Evolutionary conservation across 2,797 vertebrate species (phyloP).

Genomic region (Myotis pilosus): DNA sequence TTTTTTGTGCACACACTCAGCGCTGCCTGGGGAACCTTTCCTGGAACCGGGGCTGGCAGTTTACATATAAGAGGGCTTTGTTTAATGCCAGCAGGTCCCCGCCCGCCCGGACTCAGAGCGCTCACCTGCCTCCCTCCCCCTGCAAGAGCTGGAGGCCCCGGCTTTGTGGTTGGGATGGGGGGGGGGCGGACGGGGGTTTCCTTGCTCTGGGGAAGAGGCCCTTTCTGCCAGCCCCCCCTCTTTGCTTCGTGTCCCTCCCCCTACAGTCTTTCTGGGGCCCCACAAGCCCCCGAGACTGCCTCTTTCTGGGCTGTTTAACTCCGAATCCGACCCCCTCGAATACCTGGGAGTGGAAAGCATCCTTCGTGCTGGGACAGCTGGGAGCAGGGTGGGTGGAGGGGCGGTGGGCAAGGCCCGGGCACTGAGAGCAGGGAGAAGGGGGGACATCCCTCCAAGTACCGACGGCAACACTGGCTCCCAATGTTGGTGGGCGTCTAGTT

Average conservation of each 20-base stretch:
- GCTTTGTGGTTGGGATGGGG: not conserved
- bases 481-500: not conserved
- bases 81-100: conserved; percentile 74
- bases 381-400: not conserved
- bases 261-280: not conserved
- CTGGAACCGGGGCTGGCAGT: conserved; percentile 73
- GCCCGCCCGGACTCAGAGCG: not conserved
- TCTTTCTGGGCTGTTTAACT: conserved; percentile 46
- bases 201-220: not conserved
- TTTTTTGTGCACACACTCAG: conserved; percentile 71
- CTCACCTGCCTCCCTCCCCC: conserved; percentile 47
- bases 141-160: not conserved
- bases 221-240: not conserved
- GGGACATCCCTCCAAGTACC: not conserved
- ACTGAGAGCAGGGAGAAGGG: too few relatives aligned
- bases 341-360: not conserved
- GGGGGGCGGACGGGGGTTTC: not conserved
- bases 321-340: not conserved
- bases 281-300: not conserved
- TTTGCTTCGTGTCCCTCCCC: too few relatives aligned
- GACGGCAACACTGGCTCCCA: too few relatives aligned
- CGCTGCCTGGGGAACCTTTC: conserved; percentile 69
- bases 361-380: not conserved
- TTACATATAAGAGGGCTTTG: conserved; percentile 79
- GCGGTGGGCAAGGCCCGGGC: not conserved